phyloP scores from a whole-genome alignment of 2,113 vertebrate species.

The Equus przewalskii region DNA sequence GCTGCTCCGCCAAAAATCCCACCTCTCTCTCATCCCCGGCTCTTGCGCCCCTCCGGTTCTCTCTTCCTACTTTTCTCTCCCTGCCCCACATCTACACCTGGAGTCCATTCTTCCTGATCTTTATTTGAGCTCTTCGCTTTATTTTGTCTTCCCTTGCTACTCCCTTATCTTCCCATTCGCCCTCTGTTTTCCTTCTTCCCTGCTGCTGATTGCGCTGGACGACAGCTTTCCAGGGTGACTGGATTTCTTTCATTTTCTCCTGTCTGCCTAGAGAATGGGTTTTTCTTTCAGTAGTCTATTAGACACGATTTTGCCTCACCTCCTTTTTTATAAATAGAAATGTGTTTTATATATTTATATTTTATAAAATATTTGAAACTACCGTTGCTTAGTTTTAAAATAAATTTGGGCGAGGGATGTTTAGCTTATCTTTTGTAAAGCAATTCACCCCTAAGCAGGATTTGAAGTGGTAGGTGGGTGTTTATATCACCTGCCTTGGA shows the following conservation, averaged over 20 bases:
- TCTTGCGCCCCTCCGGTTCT: background rate
- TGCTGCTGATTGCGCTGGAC: background rate
- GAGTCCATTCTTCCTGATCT: background rate
- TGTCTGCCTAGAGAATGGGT: background rate
- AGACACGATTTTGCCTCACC: background rate
- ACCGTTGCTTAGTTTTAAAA: slow-evolving; percentile 26
- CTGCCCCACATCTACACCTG: background rate
- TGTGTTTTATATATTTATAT: background rate
- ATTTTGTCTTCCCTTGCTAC: background rate
- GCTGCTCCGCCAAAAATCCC: background rate
- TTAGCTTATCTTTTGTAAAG: slow-evolving; percentile 10
- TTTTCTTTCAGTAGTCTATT: background rate
- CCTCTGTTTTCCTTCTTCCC: background rate
- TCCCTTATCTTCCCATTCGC: background rate
- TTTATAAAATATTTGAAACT: slow-evolving; percentile 43
- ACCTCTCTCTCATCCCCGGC: too few species aligned
- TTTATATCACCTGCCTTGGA: background rate
- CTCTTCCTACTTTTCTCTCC: background rate
- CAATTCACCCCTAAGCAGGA: background rate
- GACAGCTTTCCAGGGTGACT: background rate
- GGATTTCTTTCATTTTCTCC: background rate
- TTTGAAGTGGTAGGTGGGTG: background rate
- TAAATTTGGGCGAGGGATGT: background rate
- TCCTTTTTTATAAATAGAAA: background rate
- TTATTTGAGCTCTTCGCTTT: background rate